Evolutionary conservation across 2,113 vertebrate species (phyloP).

Genomic region (Phrynocephalus versicolor): DNA sequence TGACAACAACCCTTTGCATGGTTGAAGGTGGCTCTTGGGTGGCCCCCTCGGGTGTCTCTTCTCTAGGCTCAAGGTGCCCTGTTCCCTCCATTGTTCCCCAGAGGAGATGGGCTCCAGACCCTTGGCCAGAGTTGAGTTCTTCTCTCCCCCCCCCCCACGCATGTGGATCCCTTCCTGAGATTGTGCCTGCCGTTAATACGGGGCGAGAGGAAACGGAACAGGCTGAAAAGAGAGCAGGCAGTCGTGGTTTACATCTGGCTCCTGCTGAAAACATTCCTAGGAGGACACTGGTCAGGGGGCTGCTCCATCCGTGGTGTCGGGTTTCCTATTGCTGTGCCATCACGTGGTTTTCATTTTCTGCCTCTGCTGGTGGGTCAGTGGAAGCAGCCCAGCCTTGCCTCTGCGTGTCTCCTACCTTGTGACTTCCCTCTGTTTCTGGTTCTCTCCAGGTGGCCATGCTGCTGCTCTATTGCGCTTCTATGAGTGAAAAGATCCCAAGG

Average conservation of each 20-base stretch:
- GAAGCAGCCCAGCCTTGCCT: too few relatives aligned
- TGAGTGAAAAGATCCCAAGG: conserved; percentile 75
- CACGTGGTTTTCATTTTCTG: neutral
- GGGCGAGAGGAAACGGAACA: too few relatives aligned
- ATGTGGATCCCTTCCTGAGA: neutral
- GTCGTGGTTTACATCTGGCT: neutral
- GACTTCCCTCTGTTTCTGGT: neutral
- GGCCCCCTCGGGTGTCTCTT: too few relatives aligned
- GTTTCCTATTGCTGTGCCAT: too few relatives aligned
- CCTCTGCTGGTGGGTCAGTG: neutral
- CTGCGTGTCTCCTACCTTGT: accelerated
- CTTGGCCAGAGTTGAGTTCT: too few relatives aligned
- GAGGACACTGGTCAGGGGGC: neutral
- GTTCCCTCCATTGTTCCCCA: too few relatives aligned
- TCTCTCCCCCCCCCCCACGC: too few relatives aligned
- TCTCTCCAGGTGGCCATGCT: conserved; percentile 73
- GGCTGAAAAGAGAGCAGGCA: neutral
- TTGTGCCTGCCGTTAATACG: neutral
- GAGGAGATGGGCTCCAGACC: too few relatives aligned
- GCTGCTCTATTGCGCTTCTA: conserved; percentile 83
- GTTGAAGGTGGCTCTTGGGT: too few relatives aligned
- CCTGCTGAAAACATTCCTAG: neutral
- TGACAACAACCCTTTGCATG: too few relatives aligned
- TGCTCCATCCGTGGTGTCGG: too few relatives aligned
- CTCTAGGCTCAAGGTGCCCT: too few relatives aligned